Base-by-base conservation (phyloP, 2,113 vertebrate genomes). In the Willisornis vidua region DNA sequence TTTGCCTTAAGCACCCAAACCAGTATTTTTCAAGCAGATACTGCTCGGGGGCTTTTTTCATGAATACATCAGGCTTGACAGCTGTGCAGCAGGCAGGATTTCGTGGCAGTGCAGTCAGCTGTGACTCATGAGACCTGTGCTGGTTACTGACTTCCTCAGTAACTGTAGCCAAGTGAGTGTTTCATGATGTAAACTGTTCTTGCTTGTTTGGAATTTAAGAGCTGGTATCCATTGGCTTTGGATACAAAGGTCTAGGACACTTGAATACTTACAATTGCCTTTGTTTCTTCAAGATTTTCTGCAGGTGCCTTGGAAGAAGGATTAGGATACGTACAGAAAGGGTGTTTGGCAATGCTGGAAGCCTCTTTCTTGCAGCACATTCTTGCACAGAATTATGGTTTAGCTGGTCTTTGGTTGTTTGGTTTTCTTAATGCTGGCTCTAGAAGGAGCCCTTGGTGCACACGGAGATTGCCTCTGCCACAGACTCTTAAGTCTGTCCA, bases 101-200 rank as follows among this genome's bases (percentile, higher is more conserved):
- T 75, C 89, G 73, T 91, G 87, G 91, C 77, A 58, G 3, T 29
- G 54, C 46, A 83, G 25, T 90, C 72, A 90, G 80, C 65, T 87
- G 26, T 96, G 95, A 95, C 80, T 97, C 83, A 75, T 74, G 91
- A 94, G 91, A 74, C 65, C 46, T 39, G 80, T 74, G 31, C 45
- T 90, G 54, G 76, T 80, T 78, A 65, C 1, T 0, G 12, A 90
- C 88, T 95, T 96, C 83, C 92, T 92, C 87, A 54, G 65, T 83
- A 71, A 95, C 89, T 72, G 77, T 94, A 96, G 86, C 61, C 84
- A 95, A 75, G 85, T 78, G 33, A 93, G 82, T 49, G 31, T 78
- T 94, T 83, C 66, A 62, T 92, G 61, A 9, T 57, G 31, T 85
- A 57, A 71, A 78, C 37, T 65, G 39, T 65, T 63, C 35, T 57